Evolutionary conservation across 2,113 vertebrate genomes (phyloP).

Genomic region (Chaetorhynchus papuensis): DNA sequence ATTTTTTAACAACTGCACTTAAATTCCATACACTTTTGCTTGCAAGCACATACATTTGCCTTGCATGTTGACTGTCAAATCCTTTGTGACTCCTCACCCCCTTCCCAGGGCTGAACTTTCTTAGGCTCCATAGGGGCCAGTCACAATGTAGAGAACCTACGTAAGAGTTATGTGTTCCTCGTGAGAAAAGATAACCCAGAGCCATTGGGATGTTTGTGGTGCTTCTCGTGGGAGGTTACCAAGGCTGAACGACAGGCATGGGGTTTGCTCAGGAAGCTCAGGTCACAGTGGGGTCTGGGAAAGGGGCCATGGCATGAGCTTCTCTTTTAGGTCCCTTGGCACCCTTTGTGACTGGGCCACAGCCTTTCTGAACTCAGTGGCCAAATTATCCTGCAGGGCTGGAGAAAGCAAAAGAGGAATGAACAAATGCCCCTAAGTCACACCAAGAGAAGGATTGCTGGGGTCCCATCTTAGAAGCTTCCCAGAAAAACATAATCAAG

Average conservation of each 20-base stretch:
- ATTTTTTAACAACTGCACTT: not conserved
- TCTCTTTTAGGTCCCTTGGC: not conserved
- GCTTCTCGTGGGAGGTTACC: not conserved
- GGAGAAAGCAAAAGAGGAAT: not conserved
- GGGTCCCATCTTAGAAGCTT: not conserved
- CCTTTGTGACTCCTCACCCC: not conserved
- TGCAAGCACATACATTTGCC: not conserved
- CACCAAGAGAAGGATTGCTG: not conserved
- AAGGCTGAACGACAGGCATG: not conserved
- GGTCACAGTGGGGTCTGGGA: not conserved
- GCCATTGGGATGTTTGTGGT: not conserved
- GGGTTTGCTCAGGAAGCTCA: not conserved
- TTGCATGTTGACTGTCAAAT: not conserved
- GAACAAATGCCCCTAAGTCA: not conserved
- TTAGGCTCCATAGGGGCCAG: not conserved
- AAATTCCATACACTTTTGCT: not conserved
- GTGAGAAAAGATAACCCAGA: not conserved
- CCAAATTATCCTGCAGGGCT: not conserved
- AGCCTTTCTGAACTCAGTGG: not conserved
- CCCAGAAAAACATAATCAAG: not conserved
- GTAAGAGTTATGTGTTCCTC: rapidly evolving
- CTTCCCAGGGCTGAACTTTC: not conserved
- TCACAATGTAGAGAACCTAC: not conserved
- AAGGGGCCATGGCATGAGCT: not conserved
- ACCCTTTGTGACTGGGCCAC: not conserved